These are phyloP conservation scores for Neuroterus valhalla DNA, from an alignment of 1,140 invertebrate species.

Conservation along the genomic window DNA sequence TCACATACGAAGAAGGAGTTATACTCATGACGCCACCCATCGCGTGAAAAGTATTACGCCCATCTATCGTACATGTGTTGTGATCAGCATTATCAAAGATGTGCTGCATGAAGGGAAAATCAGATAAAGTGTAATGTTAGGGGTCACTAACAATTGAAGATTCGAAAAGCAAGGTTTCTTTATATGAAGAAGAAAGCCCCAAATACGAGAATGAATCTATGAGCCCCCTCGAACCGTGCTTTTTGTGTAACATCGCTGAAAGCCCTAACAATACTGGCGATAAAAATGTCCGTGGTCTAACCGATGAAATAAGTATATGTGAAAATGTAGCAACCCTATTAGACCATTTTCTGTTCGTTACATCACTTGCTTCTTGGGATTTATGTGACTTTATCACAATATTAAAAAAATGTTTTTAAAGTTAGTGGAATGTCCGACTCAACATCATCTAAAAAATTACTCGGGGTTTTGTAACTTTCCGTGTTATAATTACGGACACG, in stretches of 20 bases:
- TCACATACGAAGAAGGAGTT: slow-evolving; percentile 31
- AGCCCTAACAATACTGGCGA: too few relatives aligned
- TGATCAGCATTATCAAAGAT: slow-evolving; percentile 54
- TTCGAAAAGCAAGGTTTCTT: slow-evolving; percentile 40
- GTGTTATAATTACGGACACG: slow-evolving; percentile 42
- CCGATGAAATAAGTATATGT: slow-evolving; percentile 49
- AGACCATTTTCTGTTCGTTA: slow-evolving; percentile 14
- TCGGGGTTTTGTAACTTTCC: slow-evolving; percentile 37
- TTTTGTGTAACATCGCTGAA: slow-evolving; percentile 41
- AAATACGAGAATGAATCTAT: slow-evolving; percentile 43
- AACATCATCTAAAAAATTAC: slow-evolving; percentile 34
- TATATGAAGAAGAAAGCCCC: slow-evolving; percentile 48
- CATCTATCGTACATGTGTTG: slow-evolving; percentile 48
- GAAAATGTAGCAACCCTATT: slow-evolving; percentile 38
- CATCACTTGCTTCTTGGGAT: slow-evolving; percentile 2
- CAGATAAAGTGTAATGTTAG: slow-evolving; percentile 17
- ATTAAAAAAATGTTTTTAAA: slow-evolving; percentile 34
- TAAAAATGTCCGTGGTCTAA: slow-evolving; percentile 49
- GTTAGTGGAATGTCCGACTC: slow-evolving; percentile 28
- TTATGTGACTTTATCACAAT: slow-evolving; percentile 33
- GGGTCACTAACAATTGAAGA: slow-evolving; percentile 27
- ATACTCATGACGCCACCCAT: slow-evolving; percentile 45
- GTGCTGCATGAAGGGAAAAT: slow-evolving; percentile 40
- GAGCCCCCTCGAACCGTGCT: slow-evolving; percentile 43
- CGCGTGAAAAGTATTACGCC: slow-evolving; percentile 47